Percentiles rank a stretch among this genome's conserved stretches.
These are phyloP conservation scores for Myotis daubentonii DNA, from an alignment of 2,797 vertebrate species.

Conservation along the genomic window DNA sequence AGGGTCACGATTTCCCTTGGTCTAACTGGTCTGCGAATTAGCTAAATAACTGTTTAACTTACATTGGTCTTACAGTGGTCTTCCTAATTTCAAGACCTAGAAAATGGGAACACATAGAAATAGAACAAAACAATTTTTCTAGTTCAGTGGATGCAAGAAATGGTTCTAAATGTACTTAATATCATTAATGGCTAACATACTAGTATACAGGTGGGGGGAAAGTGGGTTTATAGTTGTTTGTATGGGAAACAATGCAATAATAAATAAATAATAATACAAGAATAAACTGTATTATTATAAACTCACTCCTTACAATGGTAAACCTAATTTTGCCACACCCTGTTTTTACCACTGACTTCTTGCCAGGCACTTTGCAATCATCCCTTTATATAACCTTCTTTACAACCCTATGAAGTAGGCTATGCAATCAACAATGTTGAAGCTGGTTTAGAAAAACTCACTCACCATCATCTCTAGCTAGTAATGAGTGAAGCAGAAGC, in stretches of 20 bases:
- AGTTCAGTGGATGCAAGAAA: not conserved
- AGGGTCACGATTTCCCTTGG: constrained; percentile 1
- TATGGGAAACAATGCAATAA: not conserved
- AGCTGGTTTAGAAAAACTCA: not conserved
- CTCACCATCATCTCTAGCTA: not conserved
- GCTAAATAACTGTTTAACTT: not conserved
- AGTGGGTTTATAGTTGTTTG: not conserved
- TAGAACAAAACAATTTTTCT: not conserved
- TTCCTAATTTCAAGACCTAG: not conserved
- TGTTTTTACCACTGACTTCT: not conserved
- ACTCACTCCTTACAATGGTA: not conserved
- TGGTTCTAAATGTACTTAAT: not conserved
- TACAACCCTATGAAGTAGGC: not conserved
- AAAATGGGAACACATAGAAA: constrained; percentile 4
- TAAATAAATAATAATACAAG: not conserved
- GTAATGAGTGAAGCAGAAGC: not conserved
- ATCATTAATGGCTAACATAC: not conserved
- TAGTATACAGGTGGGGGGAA: not conserved
- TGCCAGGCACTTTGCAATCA: not conserved
- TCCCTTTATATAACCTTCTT: not conserved
- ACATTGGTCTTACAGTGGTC: not conserved
- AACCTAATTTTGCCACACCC: not conserved
- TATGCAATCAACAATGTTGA: not conserved
- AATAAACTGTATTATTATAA: not conserved
- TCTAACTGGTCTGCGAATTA: constrained; percentile 35